These are phyloP conservation scores for Gasteruption jaculator DNA, from an alignment of 2,888 invertebrate species.

Conservation along the genomic window DNA sequence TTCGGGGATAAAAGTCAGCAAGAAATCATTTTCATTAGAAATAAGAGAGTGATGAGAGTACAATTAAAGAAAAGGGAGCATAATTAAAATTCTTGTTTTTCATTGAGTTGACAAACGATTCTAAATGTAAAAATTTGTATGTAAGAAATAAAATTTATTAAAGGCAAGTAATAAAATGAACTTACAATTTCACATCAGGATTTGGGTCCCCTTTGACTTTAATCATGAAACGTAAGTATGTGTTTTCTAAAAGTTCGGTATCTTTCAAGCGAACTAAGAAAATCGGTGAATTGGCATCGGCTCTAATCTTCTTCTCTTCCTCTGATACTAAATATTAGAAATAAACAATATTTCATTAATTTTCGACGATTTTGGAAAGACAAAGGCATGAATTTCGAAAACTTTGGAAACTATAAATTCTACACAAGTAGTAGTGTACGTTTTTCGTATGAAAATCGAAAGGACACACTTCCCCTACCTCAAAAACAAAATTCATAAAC, in stretches of 20 bases:
- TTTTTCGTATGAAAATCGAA: no score
- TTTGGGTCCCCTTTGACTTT: slow-evolving; percentile 84
- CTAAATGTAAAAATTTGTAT: background rate
- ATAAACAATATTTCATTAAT: slow-evolving; percentile 5
- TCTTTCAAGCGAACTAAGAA: slow-evolving; percentile 83
- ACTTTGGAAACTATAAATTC: no score
- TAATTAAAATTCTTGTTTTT: background rate
- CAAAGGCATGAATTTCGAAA: slow-evolving; percentile 2
- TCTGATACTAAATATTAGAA: slow-evolving; percentile 57
- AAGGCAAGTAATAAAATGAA: slow-evolving; percentile 30
- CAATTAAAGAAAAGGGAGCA: no score
- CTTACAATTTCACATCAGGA: slow-evolving; percentile 89
- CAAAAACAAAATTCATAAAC: no score
- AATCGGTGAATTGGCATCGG: slow-evolving; percentile 72
- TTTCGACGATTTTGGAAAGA: slow-evolving; percentile 4
- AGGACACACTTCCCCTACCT: no score
- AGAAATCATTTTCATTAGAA: no score
- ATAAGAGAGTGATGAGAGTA: no score
- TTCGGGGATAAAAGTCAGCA: no score
- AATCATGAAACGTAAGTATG: slow-evolving; percentile 83
- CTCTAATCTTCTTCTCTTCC: slow-evolving; percentile 67
- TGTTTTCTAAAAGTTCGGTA: slow-evolving; percentile 81
- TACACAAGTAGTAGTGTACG: no score
- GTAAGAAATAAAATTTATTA: slow-evolving; percentile 12
- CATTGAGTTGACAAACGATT: background rate